Base-by-base conservation (phyloP, 2,888 invertebrate genomes). In the Bellardia bayeri region DNA sequence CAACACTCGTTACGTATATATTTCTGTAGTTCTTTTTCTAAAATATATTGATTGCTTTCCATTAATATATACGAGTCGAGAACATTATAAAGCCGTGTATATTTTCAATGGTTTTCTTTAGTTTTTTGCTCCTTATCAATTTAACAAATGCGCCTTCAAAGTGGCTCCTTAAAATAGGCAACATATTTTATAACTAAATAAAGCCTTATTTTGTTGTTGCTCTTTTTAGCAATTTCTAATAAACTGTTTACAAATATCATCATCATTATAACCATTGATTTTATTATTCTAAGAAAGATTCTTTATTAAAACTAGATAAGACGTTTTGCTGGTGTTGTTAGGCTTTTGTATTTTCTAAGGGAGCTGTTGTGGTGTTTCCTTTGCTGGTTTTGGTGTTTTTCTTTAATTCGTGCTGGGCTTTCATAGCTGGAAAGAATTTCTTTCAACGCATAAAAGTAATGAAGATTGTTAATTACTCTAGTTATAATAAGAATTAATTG, bases 401-500 rank as follows among this genome's bases (percentile, higher is more conserved):
- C 13, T 54, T 14, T 54, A 6, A 16, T 54, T 56, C 3, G 23
- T 23, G 56, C 23, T 16, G 56, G 16, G 16, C 23, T 23, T 56
- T 56, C 5, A 16, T 56, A 2, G 23, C 11, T 56, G 3, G 5
- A 7, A n/a, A 51, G 51, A 6, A n/a, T n/a, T 51, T n/a, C 14
- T 51, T 56, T 56, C 9, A 23, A 56, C 8, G 56, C 56, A 72
- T 56, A 11, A 74, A n/a, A 49, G 16, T 49, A 33, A 49, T 6
- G 45, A 61, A 49, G n/a, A 61, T 61, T 74, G 45, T 16, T 74
- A 74, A 74, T 74, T 74, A 61, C 6, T 16, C 11, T 42, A 11
- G 33, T 61, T n/a, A 49, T 33, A 49, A 61, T 0, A 61, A 61
- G 4, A 49, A 16, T 33, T 45, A 74, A 45, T 49, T 11, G 74